Evolutionary conservation across 2,113 vertebrate genomes (phyloP), one percentile per base, ranked within the genome.

Genomic region (Halichoerus grypus): DNA sequence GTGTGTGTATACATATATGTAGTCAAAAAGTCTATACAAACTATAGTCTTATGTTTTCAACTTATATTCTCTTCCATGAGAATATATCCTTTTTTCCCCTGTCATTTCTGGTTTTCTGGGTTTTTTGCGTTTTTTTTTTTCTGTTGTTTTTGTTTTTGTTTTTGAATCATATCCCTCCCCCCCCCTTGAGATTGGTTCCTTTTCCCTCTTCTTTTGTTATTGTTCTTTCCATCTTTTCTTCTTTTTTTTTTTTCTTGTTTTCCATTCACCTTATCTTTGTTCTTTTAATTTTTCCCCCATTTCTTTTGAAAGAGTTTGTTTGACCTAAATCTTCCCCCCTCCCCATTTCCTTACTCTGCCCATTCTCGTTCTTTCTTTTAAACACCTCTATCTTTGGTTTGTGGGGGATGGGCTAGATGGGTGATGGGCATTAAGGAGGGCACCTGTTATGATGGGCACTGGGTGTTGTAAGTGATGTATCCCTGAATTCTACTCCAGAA

Each of bases 321-420:
- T 88, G 59, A 59, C n/a, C 26, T 19, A 36, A 7, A 21, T 72
- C 18, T 24, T 93, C 28, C 63, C 28, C 31, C 28, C 33, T 95
- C 39, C 5, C 49, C 5, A 24, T 74, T 80, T 94, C 42, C 24
- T 91, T 88, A 88, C 84, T 46, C 53, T 82, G 9, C 10, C 22
- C 39, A 92, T 89, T 97, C 87, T 79, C 15, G 46, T 36, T 77
- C 53, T 83, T 92, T 51, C 22, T 6, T 93, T 93, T 96, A 79
- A 90, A 91, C 2, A 49, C 36, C 28, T 95, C 57, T 49, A 36
- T n/a, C n/a, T 85, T 88, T 85, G 63, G 10, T 42, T 18, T 8
- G 33, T 19, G 3, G 67, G 18, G 67, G 67, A 36, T 69, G 33
- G 6, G 67, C 63, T 69, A 10, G 33, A 21, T 69, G 28, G 67